phyloP scores from a whole-genome alignment of 1,140 invertebrate genomes.

The Branchinecta lynchi region DNA sequence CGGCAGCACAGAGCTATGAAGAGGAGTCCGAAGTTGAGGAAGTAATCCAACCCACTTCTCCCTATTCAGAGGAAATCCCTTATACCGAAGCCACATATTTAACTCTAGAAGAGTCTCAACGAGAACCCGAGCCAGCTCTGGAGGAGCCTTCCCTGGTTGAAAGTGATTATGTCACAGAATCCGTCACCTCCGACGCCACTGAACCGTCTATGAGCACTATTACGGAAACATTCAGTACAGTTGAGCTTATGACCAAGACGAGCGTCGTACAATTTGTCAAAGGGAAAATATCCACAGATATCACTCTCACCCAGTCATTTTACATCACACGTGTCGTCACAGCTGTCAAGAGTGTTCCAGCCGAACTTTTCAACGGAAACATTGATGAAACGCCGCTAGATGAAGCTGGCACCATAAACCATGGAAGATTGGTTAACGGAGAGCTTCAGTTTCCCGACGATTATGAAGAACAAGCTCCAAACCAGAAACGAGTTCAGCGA shows the following conservation, averaged over 20 bases:
- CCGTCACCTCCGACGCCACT: conserved; percentile 51
- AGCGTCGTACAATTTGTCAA: conserved; percentile 63
- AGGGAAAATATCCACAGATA: conserved; percentile 34
- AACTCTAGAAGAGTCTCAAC: not conserved
- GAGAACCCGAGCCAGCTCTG: conserved; percentile 15
- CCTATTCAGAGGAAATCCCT: not conserved
- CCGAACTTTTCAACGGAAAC: conserved; percentile 58
- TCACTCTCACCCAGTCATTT: conserved; percentile 73
- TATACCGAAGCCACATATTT: too few relatives aligned
- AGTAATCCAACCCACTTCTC: not conserved
- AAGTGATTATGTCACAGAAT: conserved; percentile 32
- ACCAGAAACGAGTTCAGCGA: conserved; percentile 27
- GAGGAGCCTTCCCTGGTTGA: conserved; percentile 22
- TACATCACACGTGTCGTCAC: conserved; percentile 67
- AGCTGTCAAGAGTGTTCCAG: conserved; percentile 69
- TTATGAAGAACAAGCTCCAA: conserved; percentile 36
- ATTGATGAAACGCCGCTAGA: not conserved
- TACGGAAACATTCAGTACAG: conserved; percentile 79
- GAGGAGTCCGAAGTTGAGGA: conserved; percentile 30
- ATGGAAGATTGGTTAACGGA: conserved; percentile 42
- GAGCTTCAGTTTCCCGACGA: conserved; percentile 61
- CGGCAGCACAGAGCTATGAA: conserved; percentile 37
- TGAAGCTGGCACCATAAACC: conserved; percentile 61
- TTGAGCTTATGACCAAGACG: conserved; percentile 66
- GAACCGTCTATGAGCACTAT: conserved; percentile 53